Conservation (phyloP, 35 echinoderm and acorn worm species). For the Stichopus chloronotus region DNA sequence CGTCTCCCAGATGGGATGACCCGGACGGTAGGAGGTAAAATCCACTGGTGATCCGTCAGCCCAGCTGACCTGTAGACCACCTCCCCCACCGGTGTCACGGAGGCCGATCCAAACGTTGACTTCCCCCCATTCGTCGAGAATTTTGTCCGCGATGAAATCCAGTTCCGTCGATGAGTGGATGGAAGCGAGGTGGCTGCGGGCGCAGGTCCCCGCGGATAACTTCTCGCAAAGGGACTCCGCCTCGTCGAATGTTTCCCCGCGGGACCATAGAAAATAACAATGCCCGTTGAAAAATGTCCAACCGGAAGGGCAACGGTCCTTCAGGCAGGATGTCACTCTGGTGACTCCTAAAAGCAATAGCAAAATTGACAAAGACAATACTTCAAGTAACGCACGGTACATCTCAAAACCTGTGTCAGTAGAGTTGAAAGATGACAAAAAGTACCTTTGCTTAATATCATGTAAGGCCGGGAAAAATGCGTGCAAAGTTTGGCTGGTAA, state of each 20-base stretch:
- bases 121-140: background rate
- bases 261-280: background rate
- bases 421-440: no score
- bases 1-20: background rate
- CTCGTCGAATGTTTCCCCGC: background rate
- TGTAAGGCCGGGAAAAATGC: no score
- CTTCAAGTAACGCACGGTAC: no score
- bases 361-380: no score
- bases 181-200: background rate
- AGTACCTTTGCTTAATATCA: no score
- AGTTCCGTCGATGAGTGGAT: background rate
- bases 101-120: background rate
- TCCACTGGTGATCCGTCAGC: background rate
- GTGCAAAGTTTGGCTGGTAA: no score
- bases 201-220: background rate
- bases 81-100: background rate
- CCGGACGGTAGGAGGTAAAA: background rate
- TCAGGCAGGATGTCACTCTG: background rate
- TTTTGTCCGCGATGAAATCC: background rate
- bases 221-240: background rate
- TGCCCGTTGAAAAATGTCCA: conserved; percentile 5
- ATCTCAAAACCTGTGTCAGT: no score
- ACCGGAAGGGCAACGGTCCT: background rate
- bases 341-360: background rate
- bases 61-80: background rate